Evolutionary conservation across 2,797 vertebrate species (phyloP), one percentile per base, ranked within the genome.

Genomic region (Peromyscus nudipes): DNA sequence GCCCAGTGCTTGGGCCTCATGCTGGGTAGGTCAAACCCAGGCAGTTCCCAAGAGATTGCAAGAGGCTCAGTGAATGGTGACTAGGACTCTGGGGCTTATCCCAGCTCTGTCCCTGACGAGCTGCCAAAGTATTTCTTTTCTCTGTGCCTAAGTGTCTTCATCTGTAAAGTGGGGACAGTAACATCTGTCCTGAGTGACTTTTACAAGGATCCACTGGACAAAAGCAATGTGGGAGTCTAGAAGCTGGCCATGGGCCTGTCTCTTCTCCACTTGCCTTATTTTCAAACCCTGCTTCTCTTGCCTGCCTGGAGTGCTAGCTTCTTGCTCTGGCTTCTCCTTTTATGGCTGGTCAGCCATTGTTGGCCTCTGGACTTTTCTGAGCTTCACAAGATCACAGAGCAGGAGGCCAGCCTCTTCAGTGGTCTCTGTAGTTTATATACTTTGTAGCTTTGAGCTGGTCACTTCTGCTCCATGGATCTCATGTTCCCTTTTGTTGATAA

Each of bases 281-380:
- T 62, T 29, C 31, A 64, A 2, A 0, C 34, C 25, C 37, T 2
- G 13, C 62, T 2, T 43, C 52, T 2, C 75, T 82, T 31, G 71
- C 23, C 4, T n/a, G 31, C 11, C 11, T 29, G 40, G 40, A 60
- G 4, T 0, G n/a, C 43, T 11, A 0, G 17, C 55, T 62, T 7
- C 1, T 27, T 31, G 37, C 2, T 84, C 60, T 55, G 10, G 49
- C 55, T 49, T 83, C 40, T 55, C 60, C 37, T 65, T 49, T 64
- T 9, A 23, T 1, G 25, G 64, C 25, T 7, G n/a, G 11, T 1
- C 14, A 23, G 25, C 0, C 37, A 43, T n/a, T 0, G 2, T n/a
- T 19, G 10, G 21, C 55, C 76, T 71, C 84, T 46, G 21, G 10
- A 1, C 34, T 7, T n/a, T 46, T 29, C 65, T 34, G 49, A 84